These are phyloP conservation scores for Dipodomys spectabilis DNA, from an alignment of 2,113 vertebrate species.

Conservation along the genomic window DNA sequence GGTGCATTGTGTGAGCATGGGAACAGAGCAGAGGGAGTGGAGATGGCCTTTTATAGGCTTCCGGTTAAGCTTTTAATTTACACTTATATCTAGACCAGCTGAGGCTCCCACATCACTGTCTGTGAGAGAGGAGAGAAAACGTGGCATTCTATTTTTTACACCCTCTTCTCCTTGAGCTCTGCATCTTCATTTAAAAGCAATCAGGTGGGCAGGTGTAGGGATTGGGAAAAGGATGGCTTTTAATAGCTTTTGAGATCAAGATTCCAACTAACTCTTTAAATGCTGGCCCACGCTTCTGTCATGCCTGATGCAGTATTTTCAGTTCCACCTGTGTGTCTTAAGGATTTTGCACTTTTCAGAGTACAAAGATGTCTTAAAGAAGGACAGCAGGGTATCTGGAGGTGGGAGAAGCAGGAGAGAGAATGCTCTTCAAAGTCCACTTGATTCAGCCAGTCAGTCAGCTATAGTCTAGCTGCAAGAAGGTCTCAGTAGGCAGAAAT, in stretches of 20 bases:
- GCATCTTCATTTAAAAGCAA: slow-evolving; percentile 72
- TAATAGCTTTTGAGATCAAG: slow-evolving; percentile 69
- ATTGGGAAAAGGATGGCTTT: slow-evolving; percentile 51
- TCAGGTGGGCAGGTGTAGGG: slow-evolving; percentile 44
- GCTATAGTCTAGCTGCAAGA: background rate
- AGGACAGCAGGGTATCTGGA: slow-evolving; percentile 3
- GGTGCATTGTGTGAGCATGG: background rate
- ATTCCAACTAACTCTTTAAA: slow-evolving; percentile 33
- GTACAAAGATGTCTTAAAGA: slow-evolving; percentile 40
- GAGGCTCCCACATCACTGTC: slow-evolving; percentile 30
- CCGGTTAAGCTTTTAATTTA: slow-evolving; percentile 63
- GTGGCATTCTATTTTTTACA: slow-evolving; percentile 61
- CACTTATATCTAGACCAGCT: background rate
- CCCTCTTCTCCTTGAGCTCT: slow-evolving; percentile 63
- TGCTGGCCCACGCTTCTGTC: background rate
- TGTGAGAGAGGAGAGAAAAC: background rate
- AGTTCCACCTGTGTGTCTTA: slow-evolving; percentile 35
- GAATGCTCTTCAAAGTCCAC: background rate
- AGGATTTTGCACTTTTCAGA: slow-evolving; percentile 45
- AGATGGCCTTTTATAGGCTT: slow-evolving; percentile 11
- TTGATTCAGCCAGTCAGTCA: background rate
- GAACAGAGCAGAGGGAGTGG: slow-evolving; percentile 13
- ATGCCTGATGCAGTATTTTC: slow-evolving; percentile 6
- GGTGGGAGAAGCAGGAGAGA: background rate
- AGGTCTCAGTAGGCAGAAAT: background rate